Evolutionary conservation across 2,113 vertebrate species (phyloP).

Genomic region (Accipiter virgatus): DNA sequence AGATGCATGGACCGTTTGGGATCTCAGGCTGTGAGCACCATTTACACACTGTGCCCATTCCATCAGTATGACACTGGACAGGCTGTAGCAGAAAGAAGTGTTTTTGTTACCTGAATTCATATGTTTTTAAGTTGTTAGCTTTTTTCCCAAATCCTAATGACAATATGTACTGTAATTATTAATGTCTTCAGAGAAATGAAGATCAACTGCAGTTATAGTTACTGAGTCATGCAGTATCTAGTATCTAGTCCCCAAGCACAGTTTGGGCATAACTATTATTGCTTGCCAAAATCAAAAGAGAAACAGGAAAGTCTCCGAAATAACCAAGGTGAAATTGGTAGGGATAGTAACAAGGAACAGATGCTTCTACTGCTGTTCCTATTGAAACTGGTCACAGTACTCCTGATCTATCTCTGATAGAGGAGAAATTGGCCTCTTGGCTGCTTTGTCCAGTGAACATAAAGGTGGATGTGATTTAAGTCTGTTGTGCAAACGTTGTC

Average conservation of each 20-base stretch:
- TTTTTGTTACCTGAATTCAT: not conserved
- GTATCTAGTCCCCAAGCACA: not conserved
- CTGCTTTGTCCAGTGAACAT: not conserved
- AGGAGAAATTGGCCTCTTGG: not conserved
- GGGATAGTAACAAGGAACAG: not conserved
- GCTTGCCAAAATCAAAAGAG: not conserved
- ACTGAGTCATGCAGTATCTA: not conserved
- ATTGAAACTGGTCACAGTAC: not conserved
- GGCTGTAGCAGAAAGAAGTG: not conserved
- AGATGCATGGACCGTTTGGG: not conserved
- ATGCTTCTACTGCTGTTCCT: not conserved
- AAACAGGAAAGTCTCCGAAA: not conserved
- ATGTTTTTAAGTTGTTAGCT: not conserved
- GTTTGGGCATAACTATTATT: not conserved
- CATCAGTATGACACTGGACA: not conserved
- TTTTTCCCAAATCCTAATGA: not conserved
- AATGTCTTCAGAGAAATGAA: not conserved
- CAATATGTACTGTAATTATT: not conserved
- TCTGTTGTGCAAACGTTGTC: not conserved
- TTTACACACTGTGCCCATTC: not conserved
- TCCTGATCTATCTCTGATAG: not conserved
- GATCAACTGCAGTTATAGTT: not conserved
- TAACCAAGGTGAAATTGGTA: not conserved
- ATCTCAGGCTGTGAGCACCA: not conserved
- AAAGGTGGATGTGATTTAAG: not conserved